Percentiles rank a stretch among this genome's conserved stretches.
These are phyloP conservation scores for Amphiprion clarkii DNA, from an alignment of 2,797 vertebrate species.

Conservation along the genomic window DNA sequence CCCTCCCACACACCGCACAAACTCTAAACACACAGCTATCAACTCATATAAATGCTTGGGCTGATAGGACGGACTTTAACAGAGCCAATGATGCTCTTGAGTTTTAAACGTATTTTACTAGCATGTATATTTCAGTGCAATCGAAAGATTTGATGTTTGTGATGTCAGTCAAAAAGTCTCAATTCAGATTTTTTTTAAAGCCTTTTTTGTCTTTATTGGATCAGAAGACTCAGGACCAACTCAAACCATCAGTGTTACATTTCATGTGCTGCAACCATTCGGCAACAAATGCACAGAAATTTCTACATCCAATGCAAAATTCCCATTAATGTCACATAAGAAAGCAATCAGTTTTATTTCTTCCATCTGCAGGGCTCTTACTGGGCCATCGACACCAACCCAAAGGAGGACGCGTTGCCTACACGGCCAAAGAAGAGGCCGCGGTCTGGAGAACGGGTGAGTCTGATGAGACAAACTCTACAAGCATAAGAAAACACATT, in stretches of 20 bases:
- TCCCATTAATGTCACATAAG: conserved; percentile 9
- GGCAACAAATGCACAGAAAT: neutral
- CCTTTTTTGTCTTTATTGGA: neutral
- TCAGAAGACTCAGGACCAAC: neutral
- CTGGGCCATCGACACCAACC: conserved; percentile 96
- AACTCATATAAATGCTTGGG: conserved; percentile 44
- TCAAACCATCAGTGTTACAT: neutral
- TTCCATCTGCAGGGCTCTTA: conserved; percentile 89
- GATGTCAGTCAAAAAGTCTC: conserved; percentile 12
- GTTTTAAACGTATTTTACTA: conserved; percentile 22
- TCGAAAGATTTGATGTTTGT: conserved; percentile 26
- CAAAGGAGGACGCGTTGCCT: conserved; percentile 93
- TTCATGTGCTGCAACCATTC: conserved; percentile 1
- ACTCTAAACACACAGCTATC: conserved; percentile 56
- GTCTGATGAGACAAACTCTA: conserved; percentile 44
- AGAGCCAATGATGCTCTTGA: conserved; percentile 21
- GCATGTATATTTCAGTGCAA: conserved; percentile 14
- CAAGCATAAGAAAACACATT: neutral
- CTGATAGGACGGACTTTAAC: conserved; percentile 38
- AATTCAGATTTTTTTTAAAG: conserved; percentile 4
- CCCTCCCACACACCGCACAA: conserved; percentile 61
- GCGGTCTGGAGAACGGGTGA: conserved; percentile 93
- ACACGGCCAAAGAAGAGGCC: conserved; percentile 95
- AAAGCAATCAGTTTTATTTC: conserved; percentile 37
- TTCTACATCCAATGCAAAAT: conserved; percentile 1